phyloP scores from a whole-genome alignment of 2,113 vertebrate genomes.

The Diadophis punctatus region DNA sequence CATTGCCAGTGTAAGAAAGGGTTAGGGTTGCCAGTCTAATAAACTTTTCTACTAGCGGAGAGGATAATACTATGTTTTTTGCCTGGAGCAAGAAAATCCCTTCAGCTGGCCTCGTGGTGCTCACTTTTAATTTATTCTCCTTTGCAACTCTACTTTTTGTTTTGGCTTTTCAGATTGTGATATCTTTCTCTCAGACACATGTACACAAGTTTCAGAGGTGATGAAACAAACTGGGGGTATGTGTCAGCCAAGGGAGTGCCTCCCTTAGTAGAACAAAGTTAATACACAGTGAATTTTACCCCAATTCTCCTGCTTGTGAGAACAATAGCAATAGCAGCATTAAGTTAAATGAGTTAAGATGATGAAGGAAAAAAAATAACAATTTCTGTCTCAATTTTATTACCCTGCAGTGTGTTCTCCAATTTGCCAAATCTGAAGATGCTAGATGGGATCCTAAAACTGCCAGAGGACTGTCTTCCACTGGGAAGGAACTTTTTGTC shows the following conservation, averaged over 20 bases:
- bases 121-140: not conserved
- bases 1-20: not conserved
- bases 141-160: not conserved
- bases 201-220: not conserved
- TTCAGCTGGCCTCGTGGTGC: not conserved
- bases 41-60: not conserved
- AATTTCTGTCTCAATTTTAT: conserved; percentile 24
- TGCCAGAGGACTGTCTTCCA: conserved; percentile 80
- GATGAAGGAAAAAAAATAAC: not conserved
- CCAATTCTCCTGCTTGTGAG: not conserved
- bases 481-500: conserved; percentile 63
- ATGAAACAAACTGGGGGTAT: not conserved
- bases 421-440: conserved; percentile 91
- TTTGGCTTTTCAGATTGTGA: not conserved
- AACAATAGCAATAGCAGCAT: not conserved
- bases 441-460: conserved; percentile 86
- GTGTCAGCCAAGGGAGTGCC: not conserved
- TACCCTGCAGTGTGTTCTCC: conserved; percentile 81
- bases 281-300: not conserved
- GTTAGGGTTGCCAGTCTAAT: not conserved
- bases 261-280: not conserved
- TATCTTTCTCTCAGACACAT: not conserved
- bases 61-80: not conserved
- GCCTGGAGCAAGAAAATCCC: not conserved
- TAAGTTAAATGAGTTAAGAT: not conserved